Evolutionary conservation across 2,797 vertebrate species (phyloP).

Genomic region (Malacoraja senta): DNA sequence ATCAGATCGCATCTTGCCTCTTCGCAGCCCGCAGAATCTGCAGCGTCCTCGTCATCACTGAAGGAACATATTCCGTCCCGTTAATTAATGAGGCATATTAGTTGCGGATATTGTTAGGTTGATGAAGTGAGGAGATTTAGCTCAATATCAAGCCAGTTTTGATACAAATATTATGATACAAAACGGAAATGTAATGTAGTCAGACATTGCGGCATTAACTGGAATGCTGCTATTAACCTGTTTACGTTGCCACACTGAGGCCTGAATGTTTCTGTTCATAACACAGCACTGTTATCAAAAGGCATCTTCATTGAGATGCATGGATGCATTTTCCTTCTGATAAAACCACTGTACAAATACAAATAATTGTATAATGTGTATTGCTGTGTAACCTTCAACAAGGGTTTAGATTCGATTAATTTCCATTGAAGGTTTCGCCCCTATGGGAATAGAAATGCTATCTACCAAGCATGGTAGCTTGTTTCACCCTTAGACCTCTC

Average conservation of each 20-base stretch:
- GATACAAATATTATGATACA: neutral
- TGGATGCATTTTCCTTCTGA: neutral
- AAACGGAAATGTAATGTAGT: neutral
- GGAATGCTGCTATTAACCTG: neutral
- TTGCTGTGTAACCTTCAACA: neutral
- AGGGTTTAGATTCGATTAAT: neutral
- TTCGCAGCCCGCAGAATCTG: neutral
- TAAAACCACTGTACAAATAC: neutral
- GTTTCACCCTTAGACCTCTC: neutral
- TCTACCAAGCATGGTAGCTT: neutral
- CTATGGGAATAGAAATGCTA: neutral
- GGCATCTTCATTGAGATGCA: neutral
- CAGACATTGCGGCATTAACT: too few relatives aligned
- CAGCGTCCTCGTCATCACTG: neutral
- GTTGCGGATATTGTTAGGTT: neutral
- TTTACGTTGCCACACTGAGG: neutral
- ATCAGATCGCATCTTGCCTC: neutral
- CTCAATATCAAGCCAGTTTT: neutral
- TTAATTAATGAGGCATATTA: neutral
- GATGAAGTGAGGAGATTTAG: neutral
- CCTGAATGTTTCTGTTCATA: neutral
- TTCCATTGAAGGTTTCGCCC: neutral
- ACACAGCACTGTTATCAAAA: neutral
- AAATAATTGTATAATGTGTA: neutral
- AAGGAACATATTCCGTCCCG: neutral